phyloP scores from a whole-genome alignment of 64 coral and sea anemone species.

The Anthopleura sola region DNA sequence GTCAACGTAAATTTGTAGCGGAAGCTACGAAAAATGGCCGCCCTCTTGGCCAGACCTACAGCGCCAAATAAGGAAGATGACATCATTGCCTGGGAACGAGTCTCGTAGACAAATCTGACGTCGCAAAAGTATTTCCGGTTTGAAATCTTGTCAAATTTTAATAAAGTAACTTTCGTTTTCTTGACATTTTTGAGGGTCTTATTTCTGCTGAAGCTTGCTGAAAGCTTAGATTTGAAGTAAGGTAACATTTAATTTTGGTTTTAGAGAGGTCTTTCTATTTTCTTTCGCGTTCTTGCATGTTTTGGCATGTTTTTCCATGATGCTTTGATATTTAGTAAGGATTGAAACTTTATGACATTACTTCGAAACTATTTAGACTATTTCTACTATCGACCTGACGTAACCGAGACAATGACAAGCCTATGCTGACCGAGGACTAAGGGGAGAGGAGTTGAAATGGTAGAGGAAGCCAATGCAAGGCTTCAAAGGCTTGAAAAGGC shows the following conservation, averaged over 20 bases:
- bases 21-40: conserved; percentile 96
- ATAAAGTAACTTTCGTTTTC: conserved; percentile 3
- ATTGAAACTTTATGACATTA: neutral
- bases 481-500: too few relatives aligned
- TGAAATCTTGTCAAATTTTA: neutral
- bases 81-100: conserved; percentile 64
- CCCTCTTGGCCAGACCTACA: conserved; percentile 67
- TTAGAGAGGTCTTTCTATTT: neutral
- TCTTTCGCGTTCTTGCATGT: neutral
- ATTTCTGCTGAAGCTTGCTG: neutral
- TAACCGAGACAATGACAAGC: too few relatives aligned
- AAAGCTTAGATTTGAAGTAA: neutral
- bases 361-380: neutral
- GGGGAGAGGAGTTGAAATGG: neutral
- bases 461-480: too few relatives aligned
- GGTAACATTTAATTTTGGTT: neutral
- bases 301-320: neutral
- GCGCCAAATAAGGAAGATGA: conserved; percentile 90
- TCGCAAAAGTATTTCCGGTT: neutral
- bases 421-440: neutral
- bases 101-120: neutral
- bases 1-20: conserved; percentile 46
- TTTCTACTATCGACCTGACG: neutral
- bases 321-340: neutral
- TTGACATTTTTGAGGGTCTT: neutral